Conservation (phyloP, 2,888 invertebrate species). For the Cataglyphis cursor region DNA sequence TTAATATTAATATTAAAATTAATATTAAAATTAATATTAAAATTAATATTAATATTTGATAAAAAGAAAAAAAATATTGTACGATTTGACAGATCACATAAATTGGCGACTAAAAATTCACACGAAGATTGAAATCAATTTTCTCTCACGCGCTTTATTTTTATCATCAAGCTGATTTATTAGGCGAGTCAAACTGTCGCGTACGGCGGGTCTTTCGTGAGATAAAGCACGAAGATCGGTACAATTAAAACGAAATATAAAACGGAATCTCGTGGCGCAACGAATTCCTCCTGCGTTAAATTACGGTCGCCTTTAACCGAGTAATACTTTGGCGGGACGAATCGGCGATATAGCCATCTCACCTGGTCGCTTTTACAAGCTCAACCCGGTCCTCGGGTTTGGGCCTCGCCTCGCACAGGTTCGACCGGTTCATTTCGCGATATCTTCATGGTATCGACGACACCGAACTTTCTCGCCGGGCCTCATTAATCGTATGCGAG, state of each 20-base stretch:
- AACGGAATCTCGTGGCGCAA: conserved; percentile 37
- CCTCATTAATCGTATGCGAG: conserved; percentile 52
- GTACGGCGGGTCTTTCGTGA: conserved; percentile 5
- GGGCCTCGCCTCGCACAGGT: conserved; percentile 40
- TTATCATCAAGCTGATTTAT: conserved; percentile 31
- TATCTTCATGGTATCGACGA: conserved; percentile 62
- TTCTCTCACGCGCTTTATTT: conserved; percentile 7
- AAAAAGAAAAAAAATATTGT: too few species aligned
- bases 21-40: too few species aligned
- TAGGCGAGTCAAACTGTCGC: not conserved
- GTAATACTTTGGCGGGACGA: conserved; percentile 49
- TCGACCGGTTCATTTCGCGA: conserved; percentile 70
- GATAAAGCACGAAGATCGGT: conserved; percentile 26
- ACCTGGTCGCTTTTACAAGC: conserved; percentile 59
- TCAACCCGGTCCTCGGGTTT: conserved; percentile 63
- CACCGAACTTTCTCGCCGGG: conserved; percentile 67
- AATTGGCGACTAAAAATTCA: not conserved
- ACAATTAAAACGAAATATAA: conserved; percentile 42
- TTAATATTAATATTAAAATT: too few species aligned
- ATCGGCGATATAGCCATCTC: conserved; percentile 54
- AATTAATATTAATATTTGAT: not conserved
- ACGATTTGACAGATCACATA: not conserved
- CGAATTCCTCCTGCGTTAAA: conserved; percentile 26
- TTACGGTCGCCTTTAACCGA: conserved; percentile 47
- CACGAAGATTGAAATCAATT: conserved; percentile 5